Base-by-base conservation (phyloP, 2,113 vertebrate genomes). In the Alces alces region DNA sequence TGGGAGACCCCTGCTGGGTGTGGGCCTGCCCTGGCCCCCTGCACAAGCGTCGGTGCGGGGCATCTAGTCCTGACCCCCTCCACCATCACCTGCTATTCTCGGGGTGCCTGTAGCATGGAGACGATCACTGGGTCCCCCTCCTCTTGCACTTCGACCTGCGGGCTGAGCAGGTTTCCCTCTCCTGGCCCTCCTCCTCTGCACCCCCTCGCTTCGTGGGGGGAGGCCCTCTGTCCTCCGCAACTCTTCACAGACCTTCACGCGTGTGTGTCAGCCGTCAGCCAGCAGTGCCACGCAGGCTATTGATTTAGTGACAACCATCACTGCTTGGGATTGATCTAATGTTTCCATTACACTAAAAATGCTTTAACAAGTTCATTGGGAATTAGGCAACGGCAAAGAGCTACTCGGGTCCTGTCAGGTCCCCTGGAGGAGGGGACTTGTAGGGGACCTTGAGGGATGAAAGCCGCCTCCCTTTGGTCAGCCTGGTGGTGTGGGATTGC, bases 271-370 rank as follows among this genome's bases (percentile, higher is more conserved):
- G 98, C 97, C 93, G 95, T 98, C 98, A 88, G 97, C 57, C 0
- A 93, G 98, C 97, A 52, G 97, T 97, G 97, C 96, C 43, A 64
- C 93, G n/a, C 60, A 64, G 64, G 0, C 94, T 98, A 99, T 98
- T 98, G 99, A 99, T 99, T 99, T 98, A 98, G 98, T 98, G 99
- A 99, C 99, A 98, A 79, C 91, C n/a, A 64, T 97, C 97, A 93
- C 98, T 58, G 92, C 39, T 0, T 96, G 93, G 97, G 98, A 98
- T 97, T 93, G 99, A 98, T 98, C 97, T 96, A 97, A 98, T 98
- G 98, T 98, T 98, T 99, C 99, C 98, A 98, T 98, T 98, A 98
- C 97, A 98, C 98, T 98, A 98, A 98, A 99, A 98, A 98, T 90
- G 97, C 98, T 97, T 98, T 98, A 98, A 98, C 98, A 98, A 98